Evolutionary conservation across 2,797 vertebrate species (phyloP).

Genomic region (Lepus oiostolus): DNA sequence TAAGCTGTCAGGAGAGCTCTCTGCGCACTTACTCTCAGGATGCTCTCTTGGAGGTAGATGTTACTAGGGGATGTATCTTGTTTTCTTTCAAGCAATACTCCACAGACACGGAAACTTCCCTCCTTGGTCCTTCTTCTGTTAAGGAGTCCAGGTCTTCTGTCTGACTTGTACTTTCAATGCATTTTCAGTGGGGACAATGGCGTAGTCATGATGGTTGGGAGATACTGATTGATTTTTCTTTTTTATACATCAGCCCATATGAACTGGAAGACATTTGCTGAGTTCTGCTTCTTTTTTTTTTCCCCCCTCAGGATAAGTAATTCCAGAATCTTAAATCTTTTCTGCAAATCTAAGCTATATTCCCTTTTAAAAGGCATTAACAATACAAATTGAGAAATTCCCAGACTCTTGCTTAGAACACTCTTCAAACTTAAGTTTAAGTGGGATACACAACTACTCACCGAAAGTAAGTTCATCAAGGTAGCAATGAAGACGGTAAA

Average conservation of each 20-base stretch:
- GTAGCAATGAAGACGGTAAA: not conserved
- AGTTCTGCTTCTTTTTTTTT: not conserved
- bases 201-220: not conserved
- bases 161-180: not conserved
- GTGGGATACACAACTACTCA: not conserved
- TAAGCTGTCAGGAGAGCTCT: not conserved
- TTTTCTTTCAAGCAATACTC: not conserved
- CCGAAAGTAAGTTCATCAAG: not conserved
- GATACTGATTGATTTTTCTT: not conserved
- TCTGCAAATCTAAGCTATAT: not conserved
- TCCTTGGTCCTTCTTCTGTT: not conserved
- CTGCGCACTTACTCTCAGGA: not conserved
- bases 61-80: not conserved
- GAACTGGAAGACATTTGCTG: not conserved
- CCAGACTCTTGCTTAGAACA: not conserved
- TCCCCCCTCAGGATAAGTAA: not conserved
- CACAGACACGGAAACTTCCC: not conserved
- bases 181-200: not conserved
- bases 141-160: not conserved
- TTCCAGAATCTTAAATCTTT: not conserved
- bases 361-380: not conserved
- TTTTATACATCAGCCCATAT: not conserved
- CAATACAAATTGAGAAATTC: not conserved
- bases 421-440: constrained; percentile 33
- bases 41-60: not conserved